Evolutionary conservation across 2,888 invertebrate species (phyloP).

Genomic region (Xestia ashworthii): DNA sequence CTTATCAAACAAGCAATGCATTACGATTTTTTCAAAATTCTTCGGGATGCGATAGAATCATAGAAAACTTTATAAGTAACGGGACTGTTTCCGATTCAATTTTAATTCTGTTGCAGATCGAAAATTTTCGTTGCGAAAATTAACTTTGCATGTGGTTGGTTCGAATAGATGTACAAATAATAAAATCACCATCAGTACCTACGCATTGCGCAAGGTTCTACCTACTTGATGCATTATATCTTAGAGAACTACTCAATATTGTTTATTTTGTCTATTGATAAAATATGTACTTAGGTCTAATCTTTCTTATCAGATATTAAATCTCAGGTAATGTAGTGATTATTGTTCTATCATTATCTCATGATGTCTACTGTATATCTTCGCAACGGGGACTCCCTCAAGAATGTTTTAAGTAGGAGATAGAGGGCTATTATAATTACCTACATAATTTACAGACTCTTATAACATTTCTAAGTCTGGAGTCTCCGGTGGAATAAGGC

Average conservation of each 20-base stretch:
- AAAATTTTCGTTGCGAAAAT: neutral
- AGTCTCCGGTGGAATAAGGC: neutral
- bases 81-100: neutral
- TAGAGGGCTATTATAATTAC: neutral
- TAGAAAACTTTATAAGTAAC: neutral
- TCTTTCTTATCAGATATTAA: constrained; percentile 6
- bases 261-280: constrained; percentile 12
- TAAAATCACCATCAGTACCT: neutral
- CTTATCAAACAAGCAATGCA: too few relatives aligned
- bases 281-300: neutral
- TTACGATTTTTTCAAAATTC: too few relatives aligned
- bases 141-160: neutral
- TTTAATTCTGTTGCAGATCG: neutral
- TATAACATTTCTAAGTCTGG: neutral
- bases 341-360: neutral
- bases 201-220: neutral
- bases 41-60: neutral
- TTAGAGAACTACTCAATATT: neutral
- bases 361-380: neutral
- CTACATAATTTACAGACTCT: neutral
- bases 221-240: neutral
- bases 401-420: neutral
- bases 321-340: neutral
- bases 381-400: neutral
- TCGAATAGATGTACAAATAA: neutral